These are phyloP conservation scores for Echiichthys vipera DNA, from an alignment of 2,797 vertebrate genomes.

Conservation along the genomic window DNA sequence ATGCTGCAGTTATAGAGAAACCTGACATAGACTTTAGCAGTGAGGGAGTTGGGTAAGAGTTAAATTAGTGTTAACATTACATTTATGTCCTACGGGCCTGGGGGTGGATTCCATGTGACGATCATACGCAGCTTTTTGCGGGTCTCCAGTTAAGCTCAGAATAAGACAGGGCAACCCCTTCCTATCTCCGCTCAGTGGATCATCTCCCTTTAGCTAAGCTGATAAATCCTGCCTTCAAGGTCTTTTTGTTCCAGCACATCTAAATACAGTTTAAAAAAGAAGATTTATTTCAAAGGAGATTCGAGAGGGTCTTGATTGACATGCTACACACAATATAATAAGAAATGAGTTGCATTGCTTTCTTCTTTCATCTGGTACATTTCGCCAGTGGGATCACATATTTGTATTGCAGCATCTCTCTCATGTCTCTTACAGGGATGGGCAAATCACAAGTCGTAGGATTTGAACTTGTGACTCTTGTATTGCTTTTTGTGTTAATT, in stretches of 20 bases:
- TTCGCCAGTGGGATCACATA: conserved; percentile 18
- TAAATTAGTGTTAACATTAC: conserved; percentile 22
- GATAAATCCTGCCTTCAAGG: conserved; percentile 71
- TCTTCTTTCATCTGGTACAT: conserved; percentile 17
- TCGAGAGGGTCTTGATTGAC: conserved; percentile 56
- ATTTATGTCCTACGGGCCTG: conserved; percentile 15
- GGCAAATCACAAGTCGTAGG: not conserved
- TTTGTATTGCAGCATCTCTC: conserved; percentile 10
- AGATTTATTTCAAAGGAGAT: conserved; percentile 62
- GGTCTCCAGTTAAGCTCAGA: conserved; percentile 56
- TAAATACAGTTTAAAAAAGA: conserved; percentile 46
- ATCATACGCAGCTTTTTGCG: conserved; percentile 36
- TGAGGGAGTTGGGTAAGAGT: not conserved
- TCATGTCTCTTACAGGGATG: not conserved
- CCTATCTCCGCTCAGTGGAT: conserved; percentile 67
- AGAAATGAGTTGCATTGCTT: conserved; percentile 39
- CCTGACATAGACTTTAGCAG: not conserved
- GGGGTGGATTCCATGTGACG: conserved; percentile 48
- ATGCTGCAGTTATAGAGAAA: not conserved
- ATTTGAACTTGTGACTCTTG: not conserved
- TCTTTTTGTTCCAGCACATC: conserved; percentile 63
- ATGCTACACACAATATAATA: conserved; percentile 33
- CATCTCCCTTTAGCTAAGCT: conserved; percentile 67
- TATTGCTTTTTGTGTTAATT: not conserved
- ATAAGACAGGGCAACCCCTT: conserved; percentile 54